Conservation (phyloP, 2,888 invertebrate species). For the Drosophila macrospina region DNA sequence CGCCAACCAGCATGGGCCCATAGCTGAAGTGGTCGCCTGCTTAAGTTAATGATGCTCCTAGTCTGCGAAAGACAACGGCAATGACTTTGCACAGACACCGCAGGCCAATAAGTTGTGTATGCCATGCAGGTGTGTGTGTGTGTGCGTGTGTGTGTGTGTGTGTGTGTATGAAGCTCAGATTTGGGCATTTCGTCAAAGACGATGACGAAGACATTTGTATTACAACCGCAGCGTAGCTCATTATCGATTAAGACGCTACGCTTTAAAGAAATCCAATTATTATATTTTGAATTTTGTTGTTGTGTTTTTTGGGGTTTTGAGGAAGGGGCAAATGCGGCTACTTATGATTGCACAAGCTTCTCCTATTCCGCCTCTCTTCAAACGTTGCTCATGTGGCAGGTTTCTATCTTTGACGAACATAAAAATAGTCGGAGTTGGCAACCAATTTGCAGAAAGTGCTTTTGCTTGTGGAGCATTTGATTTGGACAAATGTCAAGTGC, state of each 20-base stretch:
- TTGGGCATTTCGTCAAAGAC: constrained; percentile 55
- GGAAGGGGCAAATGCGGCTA: constrained; percentile 7
- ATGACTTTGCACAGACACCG: constrained; percentile 51
- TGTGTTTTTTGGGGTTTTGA: not conserved
- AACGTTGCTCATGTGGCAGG: constrained; percentile 17
- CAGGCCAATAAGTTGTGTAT: constrained; percentile 38
- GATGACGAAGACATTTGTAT: constrained; percentile 52
- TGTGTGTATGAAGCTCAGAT: constrained; percentile 18
- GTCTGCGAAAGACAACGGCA: constrained; percentile 23
- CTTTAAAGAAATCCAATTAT: constrained; percentile 67
- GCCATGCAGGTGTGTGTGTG: too few species aligned
- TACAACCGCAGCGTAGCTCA: constrained; percentile 49
- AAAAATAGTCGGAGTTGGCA: constrained; percentile 53
- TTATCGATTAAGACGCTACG: constrained; percentile 74
- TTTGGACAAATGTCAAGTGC: constrained; percentile 20
- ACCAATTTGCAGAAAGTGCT: constrained; percentile 70
- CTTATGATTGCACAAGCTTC: constrained; percentile 33
- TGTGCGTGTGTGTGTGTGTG: too few species aligned
- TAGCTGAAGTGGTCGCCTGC: constrained; percentile 25
- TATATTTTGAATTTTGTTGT: not conserved
- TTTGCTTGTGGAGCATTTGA: constrained; percentile 62
- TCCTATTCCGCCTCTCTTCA: not conserved
- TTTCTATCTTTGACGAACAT: constrained; percentile 22
- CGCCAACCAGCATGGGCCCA: constrained; percentile 42
- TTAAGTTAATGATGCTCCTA: constrained; percentile 44